A percentile compares a stretch with the other conserved stretches of the same genome.
phyloP scores from a whole-genome alignment of 2,888 invertebrate genomes.

The Ormyrus rosae region DNA sequence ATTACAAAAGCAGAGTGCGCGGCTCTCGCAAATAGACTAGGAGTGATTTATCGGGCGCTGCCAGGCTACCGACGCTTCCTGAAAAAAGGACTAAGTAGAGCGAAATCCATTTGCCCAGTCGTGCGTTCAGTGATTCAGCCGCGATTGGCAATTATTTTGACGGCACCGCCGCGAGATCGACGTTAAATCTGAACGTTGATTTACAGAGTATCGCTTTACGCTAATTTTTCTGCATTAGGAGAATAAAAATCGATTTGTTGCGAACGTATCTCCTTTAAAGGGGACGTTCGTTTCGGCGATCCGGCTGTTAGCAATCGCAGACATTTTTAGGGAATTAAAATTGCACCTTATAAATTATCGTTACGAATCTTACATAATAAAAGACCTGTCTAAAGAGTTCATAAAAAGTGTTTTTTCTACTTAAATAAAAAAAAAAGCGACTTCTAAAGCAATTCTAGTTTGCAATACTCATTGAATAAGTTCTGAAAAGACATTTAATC shows the following conservation, averaged over 20 bases:
- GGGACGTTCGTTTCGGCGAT: too few relatives aligned
- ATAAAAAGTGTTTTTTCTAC: too few relatives aligned
- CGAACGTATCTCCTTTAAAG: too few relatives aligned
- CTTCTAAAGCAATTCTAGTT: too few relatives aligned
- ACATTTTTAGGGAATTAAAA: too few relatives aligned
- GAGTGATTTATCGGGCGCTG: slow-evolving; percentile 36
- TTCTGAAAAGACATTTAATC: too few relatives aligned
- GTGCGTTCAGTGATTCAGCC: slow-evolving; percentile 20
- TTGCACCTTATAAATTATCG: too few relatives aligned
- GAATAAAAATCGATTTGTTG: not conserved
- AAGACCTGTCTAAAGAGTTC: too few relatives aligned
- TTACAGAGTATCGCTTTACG: not conserved
- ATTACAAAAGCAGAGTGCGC: slow-evolving; percentile 2
- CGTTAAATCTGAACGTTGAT: slow-evolving; percentile 17
- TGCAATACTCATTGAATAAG: too few relatives aligned
- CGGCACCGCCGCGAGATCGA: not conserved
- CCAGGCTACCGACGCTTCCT: slow-evolving; percentile 18
- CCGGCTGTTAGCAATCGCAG: too few relatives aligned
- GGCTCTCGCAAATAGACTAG: not conserved
- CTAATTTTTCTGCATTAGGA: not conserved
- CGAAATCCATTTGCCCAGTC: slow-evolving; percentile 13
- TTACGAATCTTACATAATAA: too few relatives aligned
- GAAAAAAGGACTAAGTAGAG: slow-evolving; percentile 19
- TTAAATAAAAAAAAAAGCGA: too few relatives aligned
- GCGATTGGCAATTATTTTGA: slow-evolving; percentile 36